Evolutionary conservation across 1,140 invertebrate genomes (phyloP), one percentile per base, ranked within the genome.

Genomic region (Drosophila lacteicornis): DNA sequence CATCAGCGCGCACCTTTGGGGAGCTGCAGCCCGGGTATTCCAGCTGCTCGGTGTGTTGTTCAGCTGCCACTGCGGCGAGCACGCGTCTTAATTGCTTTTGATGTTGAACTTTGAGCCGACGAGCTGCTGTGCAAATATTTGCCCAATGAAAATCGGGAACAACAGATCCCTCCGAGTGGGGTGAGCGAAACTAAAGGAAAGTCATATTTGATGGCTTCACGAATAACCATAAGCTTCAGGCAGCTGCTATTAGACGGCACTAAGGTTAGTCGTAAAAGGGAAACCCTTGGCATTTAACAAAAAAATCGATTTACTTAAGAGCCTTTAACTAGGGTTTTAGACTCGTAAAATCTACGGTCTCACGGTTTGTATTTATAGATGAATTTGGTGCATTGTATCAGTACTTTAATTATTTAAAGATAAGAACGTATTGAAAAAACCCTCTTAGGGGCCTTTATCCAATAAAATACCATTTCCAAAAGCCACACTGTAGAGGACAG

Each of bases 21-120:
- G 77, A 82, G 61, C 70, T 55, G n/a, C 12, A 51, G 30, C 19
- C 40, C 60, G 62, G 62, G 57, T 62, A 66, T 62, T 62, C 27
- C 36, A 40, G 60, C 49, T 61, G 51, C 30, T 60, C 43, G 36
- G 50, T 49, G 30, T 50, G 60, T 65, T 65, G 17, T 38, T 51
- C 74, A 80, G 49, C 65, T 27, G 51, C 47, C 43, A 57, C 57
- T 55, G 50, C 86, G 66, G 67, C 79, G 75, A 84, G 82, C 85
- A 91, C 84, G 90, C 90, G 91, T 91, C 91, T 91, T 91, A 91
- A 91, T 91, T 91, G 91, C 91, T 83, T 91, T 91, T 80, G 81
- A 87, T 91, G 82, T 80, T 85, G 90, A 91, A 91, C 91, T 91
- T 90, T 91, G 82, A 84, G 85, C 90, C 81, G 82, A 30, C 50